Conservation (phyloP, 2,113 vertebrate species). For the Petroica traversi region DNA sequence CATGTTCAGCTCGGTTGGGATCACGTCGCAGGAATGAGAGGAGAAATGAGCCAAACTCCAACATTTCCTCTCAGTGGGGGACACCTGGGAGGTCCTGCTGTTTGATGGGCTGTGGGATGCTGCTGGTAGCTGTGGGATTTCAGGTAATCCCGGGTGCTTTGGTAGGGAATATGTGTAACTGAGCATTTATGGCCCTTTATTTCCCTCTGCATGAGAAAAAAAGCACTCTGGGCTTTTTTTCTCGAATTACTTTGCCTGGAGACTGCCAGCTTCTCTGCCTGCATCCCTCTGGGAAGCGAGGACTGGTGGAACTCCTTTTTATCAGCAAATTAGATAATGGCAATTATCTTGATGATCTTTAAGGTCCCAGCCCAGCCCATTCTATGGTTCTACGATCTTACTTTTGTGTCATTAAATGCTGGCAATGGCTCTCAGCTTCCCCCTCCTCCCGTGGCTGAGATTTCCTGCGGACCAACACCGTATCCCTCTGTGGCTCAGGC, state of each 20-base stretch:
- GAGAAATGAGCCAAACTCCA: not conserved
- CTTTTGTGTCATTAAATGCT: not conserved
- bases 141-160: not conserved
- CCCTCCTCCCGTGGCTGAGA: not conserved
- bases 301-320: not conserved
- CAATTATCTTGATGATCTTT: not conserved
- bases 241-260: not conserved
- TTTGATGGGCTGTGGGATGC: not conserved
- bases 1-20: not conserved
- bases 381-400: not conserved
- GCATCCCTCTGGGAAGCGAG: not conserved
- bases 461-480: too few species aligned
- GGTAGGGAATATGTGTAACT: not conserved
- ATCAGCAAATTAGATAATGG: not conserved
- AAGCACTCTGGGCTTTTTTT: not conserved
- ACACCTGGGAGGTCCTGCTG: not conserved
- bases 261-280: not conserved
- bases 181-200: not conserved
- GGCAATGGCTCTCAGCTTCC: not conserved
- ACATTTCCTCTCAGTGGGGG: not conserved
- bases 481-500: too few species aligned
- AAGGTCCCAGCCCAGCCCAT: not conserved
- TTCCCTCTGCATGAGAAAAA: not conserved
- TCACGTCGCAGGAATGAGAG: accelerated
- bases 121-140: not conserved